Conservation (phyloP, 2,888 invertebrate genomes). For the Tinea pellionella region DNA sequence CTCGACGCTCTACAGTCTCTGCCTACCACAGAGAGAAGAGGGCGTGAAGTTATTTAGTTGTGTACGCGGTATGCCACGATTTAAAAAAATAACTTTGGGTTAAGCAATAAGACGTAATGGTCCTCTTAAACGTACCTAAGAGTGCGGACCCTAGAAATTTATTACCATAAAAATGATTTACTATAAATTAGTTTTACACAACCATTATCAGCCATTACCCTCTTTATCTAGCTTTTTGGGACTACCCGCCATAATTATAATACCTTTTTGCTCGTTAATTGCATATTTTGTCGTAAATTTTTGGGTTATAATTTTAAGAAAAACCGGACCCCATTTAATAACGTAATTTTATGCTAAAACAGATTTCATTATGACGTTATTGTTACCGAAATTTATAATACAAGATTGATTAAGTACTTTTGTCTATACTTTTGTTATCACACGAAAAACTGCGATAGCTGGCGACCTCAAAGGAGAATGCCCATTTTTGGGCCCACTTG, state of each 20-base stretch:
- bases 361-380: background rate
- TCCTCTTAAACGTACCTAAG: background rate
- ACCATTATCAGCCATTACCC: conserved; percentile 8
- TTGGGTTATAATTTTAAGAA: background rate
- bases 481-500: too few species aligned
- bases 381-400: background rate
- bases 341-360: background rate
- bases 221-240: conserved; percentile 3
- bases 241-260: conserved; percentile 1
- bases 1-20: too few species aligned
- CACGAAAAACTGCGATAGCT: too few species aligned
- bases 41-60: too few species aligned
- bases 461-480: too few species aligned
- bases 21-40: too few species aligned
- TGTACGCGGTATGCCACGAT: too few species aligned
- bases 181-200: conserved; percentile 14
- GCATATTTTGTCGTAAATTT: conserved; percentile 1
- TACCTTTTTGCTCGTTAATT: conserved; percentile 9
- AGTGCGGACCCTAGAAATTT: conserved; percentile 6
- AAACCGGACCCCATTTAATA: background rate
- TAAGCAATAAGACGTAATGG: background rate
- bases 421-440: too few species aligned
- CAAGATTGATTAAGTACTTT: too few species aligned
- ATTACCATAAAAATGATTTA: conserved; percentile 13
- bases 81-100: background rate